phyloP scores from a whole-genome alignment of 2,888 invertebrate species.

The Caradrina kadenii region DNA sequence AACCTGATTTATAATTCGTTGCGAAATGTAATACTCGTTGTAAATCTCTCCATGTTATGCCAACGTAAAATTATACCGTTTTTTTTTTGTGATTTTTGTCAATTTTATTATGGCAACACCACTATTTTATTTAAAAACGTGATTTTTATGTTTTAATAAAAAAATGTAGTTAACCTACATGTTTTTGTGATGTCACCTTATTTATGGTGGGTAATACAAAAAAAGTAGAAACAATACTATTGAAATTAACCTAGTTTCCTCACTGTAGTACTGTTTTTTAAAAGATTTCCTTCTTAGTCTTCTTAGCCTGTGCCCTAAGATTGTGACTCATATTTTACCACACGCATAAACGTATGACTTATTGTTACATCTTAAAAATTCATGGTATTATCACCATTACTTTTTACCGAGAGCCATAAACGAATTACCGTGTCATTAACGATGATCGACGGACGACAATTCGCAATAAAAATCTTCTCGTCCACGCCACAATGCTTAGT shows the following conservation, averaged over 20 bases:
- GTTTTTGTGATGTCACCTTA: constrained; percentile 8
- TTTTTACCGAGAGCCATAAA: constrained; percentile 36
- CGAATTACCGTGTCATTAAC: constrained; percentile 50
- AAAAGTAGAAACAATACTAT: constrained; percentile 4
- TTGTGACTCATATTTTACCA: background rate
- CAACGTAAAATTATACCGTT: constrained; percentile 43
- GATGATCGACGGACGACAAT: constrained; percentile 50
- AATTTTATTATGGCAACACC: constrained; percentile 32
- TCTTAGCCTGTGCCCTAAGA: background rate
- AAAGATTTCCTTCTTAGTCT: background rate
- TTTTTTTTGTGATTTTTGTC: constrained; percentile 42
- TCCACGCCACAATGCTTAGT: constrained; percentile 28
- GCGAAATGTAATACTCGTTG: constrained; percentile 42
- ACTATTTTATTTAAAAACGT: constrained; percentile 19
- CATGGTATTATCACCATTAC: constrained; percentile 20
- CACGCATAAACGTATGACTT: constrained; percentile 8
- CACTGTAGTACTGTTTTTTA: background rate
- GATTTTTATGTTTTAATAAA: constrained; percentile 34
- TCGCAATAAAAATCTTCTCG: constrained; percentile 56
- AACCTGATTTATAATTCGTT: constrained; percentile 59
- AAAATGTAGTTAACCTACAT: constrained; percentile 25
- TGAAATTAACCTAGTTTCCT: background rate
- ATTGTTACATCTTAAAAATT: constrained; percentile 8
- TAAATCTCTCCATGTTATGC: constrained; percentile 56
- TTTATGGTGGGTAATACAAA: background rate